Percentiles rank a stretch among this genome's conserved stretches.
Evolutionary conservation across 2,888 invertebrate genomes (phyloP).

Genomic region (Atethmia centrago): DNA sequence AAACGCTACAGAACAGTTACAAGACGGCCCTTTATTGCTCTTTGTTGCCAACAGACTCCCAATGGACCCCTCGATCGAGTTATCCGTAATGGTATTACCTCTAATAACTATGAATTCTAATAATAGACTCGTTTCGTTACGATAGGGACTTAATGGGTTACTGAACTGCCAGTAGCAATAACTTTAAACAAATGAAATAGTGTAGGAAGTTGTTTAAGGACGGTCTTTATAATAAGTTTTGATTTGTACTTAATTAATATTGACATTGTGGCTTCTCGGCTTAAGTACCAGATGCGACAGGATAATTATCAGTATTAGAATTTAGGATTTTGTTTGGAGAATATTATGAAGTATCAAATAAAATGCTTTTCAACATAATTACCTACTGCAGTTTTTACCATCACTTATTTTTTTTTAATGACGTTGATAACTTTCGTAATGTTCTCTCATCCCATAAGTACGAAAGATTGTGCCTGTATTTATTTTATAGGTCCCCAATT

Average conservation of each 20-base stretch:
- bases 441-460: neutral
- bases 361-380: neutral
- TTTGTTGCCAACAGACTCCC: constrained; percentile 68
- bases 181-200: constrained; percentile 35
- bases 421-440: neutral
- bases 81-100: constrained; percentile 52
- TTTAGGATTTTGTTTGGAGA: neutral
- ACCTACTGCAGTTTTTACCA: too few species aligned
- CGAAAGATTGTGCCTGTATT: constrained; percentile 3
- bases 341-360: neutral
- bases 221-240: neutral
- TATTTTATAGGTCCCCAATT: constrained; percentile 29
- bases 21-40: constrained; percentile 68
- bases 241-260: constrained; percentile 17
- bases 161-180: constrained; percentile 29
- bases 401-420: neutral
- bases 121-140: constrained; percentile 41
- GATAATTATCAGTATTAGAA: neutral
- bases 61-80: constrained; percentile 56
- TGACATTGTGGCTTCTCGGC: neutral
- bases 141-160: constrained; percentile 38
- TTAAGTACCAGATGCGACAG: neutral
- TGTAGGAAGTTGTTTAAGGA: constrained; percentile 9
- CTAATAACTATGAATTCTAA: constrained; percentile 53
- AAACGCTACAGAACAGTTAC: constrained; percentile 62